Evolutionary conservation across 2,888 invertebrate species (phyloP).

Genomic region (Branchellion lobata): DNA sequence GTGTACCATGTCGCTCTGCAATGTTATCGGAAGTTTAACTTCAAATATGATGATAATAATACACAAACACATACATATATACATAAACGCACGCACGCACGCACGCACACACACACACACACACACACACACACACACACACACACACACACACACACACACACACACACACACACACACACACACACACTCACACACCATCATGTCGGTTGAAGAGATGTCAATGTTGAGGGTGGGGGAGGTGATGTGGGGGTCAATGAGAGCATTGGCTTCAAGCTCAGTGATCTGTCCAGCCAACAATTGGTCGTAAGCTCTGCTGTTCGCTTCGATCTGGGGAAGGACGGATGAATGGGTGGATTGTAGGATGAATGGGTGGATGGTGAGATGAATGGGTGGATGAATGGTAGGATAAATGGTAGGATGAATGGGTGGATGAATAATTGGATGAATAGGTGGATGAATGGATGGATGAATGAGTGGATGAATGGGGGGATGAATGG

Average conservation of each 20-base stretch:
- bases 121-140: too few relatives aligned
- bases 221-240: slow-evolving; percentile 42
- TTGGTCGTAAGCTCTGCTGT: slow-evolving; percentile 27
- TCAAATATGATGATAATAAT: too few relatives aligned
- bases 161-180: too few relatives aligned
- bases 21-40: too few relatives aligned
- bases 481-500: too few relatives aligned
- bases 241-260: slow-evolving; percentile 32
- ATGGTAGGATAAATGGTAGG: too few relatives aligned
- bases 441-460: too few relatives aligned
- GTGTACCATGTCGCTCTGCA: slow-evolving; percentile 44
- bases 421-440: too few relatives aligned
- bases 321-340: background rate
- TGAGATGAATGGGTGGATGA: background rate
- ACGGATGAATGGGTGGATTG: background rate
- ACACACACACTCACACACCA: slow-evolving; percentile 36
- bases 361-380: background rate
- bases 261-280: slow-evolving; percentile 37
- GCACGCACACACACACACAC: too few relatives aligned
- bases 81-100: background rate
- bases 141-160: too few relatives aligned
- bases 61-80: background rate
- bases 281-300: slow-evolving; percentile 39
- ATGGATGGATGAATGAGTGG: too few relatives aligned
- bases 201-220: slow-evolving; percentile 42